Evolutionary conservation across 53 echinoderm and acorn worm genomes (phyloP).

Genomic region (Mesocentrotus franciscanus): DNA sequence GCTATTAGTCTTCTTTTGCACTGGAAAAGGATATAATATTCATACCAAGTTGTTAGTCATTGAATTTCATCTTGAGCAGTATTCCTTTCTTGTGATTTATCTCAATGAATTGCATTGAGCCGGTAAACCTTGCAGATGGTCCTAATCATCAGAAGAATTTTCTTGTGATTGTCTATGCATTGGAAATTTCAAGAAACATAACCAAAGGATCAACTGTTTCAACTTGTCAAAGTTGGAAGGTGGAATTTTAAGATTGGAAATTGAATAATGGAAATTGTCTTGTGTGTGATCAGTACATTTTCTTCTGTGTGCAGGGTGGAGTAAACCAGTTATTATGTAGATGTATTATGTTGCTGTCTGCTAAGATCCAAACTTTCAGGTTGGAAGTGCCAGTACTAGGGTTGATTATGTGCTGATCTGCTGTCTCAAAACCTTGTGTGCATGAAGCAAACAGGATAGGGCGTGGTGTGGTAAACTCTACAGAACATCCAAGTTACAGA

Average conservation of each 20-base stretch:
- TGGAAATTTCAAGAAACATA: background rate
- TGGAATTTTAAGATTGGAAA: background rate
- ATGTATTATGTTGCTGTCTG: background rate
- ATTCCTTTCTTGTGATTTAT: background rate
- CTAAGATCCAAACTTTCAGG: background rate
- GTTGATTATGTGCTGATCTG: background rate
- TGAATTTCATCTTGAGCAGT: constrained; percentile 1
- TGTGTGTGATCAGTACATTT: background rate
- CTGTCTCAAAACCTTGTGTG: background rate
- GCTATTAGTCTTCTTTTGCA: too few relatives aligned
- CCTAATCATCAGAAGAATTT: too few relatives aligned
- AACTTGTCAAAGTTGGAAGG: background rate
- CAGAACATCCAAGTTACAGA: background rate
- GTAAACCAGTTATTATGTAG: background rate
- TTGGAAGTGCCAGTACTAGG: background rate
- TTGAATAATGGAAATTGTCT: background rate
- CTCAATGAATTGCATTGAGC: background rate
- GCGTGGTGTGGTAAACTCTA: too few relatives aligned
- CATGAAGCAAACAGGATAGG: too few relatives aligned
- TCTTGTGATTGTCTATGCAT: background rate
- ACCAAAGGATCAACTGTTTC: background rate
- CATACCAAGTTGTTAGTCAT: background rate
- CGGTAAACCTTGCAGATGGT: background rate
- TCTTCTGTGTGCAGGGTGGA: background rate
- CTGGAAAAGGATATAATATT: background rate